Conservation (phyloP, 2,113 vertebrate genomes). For the Anthoscopus minutus region DNA sequence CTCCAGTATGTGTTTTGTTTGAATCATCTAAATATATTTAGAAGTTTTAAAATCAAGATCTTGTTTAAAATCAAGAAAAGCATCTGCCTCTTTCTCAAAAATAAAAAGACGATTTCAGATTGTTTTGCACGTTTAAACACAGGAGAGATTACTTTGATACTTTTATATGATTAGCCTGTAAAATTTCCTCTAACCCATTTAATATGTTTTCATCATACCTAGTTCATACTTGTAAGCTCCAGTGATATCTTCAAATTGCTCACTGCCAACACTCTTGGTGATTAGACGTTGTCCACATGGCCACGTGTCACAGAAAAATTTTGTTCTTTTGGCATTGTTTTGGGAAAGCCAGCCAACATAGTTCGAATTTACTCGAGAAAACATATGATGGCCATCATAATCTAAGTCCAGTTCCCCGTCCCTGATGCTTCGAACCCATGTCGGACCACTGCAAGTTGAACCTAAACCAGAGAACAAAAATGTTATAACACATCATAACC, state of each 20-base stretch:
- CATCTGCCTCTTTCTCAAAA: background rate
- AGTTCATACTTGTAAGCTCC: slow-evolving; percentile 55
- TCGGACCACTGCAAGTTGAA: slow-evolving; percentile 54
- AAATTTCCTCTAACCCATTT: background rate
- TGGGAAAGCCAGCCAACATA: slow-evolving; percentile 54
- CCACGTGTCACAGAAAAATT: slow-evolving; percentile 36
- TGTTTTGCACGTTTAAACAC: background rate
- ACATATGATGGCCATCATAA: slow-evolving; percentile 52
- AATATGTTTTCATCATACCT: slow-evolving; percentile 28
- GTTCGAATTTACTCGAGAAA: slow-evolving; percentile 50
- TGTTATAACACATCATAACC: background rate
- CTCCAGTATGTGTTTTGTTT: background rate
- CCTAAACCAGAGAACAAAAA: slow-evolving; percentile 5
- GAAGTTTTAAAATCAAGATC: background rate
- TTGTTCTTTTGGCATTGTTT: slow-evolving; percentile 21
- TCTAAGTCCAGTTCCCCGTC: slow-evolving; percentile 63
- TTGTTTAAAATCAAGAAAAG: background rate
- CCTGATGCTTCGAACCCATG: slow-evolving; percentile 62
- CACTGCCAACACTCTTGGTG: slow-evolving; percentile 50
- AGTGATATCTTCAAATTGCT: slow-evolving; percentile 53
- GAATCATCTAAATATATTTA: background rate
- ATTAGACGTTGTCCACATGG: slow-evolving; percentile 44
- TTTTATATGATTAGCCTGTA: background rate
- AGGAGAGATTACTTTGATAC: background rate
- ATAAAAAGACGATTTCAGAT: background rate